These are phyloP conservation scores for Cercopithecus mona DNA, from an alignment of 2,113 vertebrate species.

Conservation along the genomic window DNA sequence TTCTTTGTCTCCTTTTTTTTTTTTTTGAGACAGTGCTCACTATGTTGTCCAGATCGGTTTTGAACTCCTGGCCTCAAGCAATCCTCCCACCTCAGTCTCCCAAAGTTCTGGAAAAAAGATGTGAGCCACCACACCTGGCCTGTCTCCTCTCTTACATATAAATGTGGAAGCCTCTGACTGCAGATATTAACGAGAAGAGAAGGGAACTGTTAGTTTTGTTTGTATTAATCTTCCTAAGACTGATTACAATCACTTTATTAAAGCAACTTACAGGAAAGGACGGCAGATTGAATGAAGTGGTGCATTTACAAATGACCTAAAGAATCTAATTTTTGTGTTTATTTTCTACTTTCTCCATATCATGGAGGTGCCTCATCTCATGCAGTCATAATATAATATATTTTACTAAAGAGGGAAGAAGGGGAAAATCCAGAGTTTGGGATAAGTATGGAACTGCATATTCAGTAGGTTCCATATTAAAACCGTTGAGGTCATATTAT, in stretches of 20 bases:
- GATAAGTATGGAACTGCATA: neutral
- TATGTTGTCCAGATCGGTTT: no score
- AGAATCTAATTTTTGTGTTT: neutral
- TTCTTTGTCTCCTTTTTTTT: conserved; percentile 21
- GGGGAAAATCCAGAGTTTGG: neutral
- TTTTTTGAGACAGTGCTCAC: no score
- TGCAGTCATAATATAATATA: neutral
- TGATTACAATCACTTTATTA: conserved; percentile 19
- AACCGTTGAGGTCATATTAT: neutral
- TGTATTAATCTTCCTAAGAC: conserved; percentile 35
- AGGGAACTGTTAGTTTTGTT: conserved; percentile 48
- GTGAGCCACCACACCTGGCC: no score
- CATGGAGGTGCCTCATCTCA: neutral
- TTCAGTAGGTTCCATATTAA: neutral
- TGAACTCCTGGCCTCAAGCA: no score
- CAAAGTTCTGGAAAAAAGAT: no score
- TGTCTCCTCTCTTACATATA: conserved; percentile 10
- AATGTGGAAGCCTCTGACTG: neutral
- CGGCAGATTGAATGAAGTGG: conserved; percentile 15
- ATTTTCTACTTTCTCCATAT: conserved; percentile 38
- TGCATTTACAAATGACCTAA: conserved; percentile 39
- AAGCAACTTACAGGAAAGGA: conserved; percentile 26
- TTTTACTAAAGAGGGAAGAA: neutral
- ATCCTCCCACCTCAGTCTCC: no score
- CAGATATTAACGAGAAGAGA: conserved; percentile 4